Evolutionary conservation across 2,888 invertebrate species (phyloP), one percentile per base, ranked within the genome.

Genomic region (Drosophila stalkeri): DNA sequence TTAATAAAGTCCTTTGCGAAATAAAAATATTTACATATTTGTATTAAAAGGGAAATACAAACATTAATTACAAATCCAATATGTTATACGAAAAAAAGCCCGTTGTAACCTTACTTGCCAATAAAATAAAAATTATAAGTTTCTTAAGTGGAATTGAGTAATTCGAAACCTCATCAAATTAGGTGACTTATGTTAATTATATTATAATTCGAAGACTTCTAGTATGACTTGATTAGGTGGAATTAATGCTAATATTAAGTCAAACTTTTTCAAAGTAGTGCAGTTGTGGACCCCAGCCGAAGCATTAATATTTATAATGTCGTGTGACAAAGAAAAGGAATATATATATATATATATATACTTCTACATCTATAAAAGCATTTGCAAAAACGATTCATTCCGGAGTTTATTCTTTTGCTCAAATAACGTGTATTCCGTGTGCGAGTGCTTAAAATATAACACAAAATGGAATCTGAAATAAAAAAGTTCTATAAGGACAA

Each of bases 401-500:
- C 1, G 12, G 3, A 33, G 2, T 31, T 6, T 8, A 12, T 31
- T 37, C 6, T 2, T 8, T 8, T 12, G 14, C 11, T 3, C 3
- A 7, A 54, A 37, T 16, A 23, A 4, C 16, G 23, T 3, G 39
- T 11, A 3, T 23, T 23, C 9, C 1, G 23, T 37, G 11, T 12
- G 1, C 39, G 23, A 46, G n/a, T n/a, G 9, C 18, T 27, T 35
- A 14, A 8, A 27, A 27, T 23, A 31, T 8, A 14, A 47, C 7
- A 33, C 4, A 20, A 46, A 74, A 80, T 78, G 86, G 72, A 68
- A 14, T 80, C 92, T 23, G 79, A 88, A 69, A 79, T 95, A 7
- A 94, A 95, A 76, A 91, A 93, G 80, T 95, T 95, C 91, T 95
- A 95, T 75, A 90, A 93, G 63, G 94, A 94, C 12, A 94, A 95